Base-by-base conservation (phyloP, 2,888 invertebrate species). In the Phaonia tiefii region DNA sequence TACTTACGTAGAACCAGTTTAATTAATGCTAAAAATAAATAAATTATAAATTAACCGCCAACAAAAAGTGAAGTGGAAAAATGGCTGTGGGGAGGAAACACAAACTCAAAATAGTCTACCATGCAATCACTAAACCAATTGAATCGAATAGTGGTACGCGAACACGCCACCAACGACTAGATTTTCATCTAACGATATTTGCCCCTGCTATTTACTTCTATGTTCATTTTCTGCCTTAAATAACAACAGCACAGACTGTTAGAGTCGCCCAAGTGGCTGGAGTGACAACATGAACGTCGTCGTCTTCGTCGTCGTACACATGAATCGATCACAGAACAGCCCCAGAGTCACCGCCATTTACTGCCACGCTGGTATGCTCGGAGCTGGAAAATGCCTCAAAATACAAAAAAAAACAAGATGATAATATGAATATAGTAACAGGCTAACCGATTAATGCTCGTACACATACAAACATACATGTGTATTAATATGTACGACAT, bases 21-120 rank as follows among this genome's bases (percentile, higher is more conserved):
- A 60, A 60, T 37, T 60, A 63, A n/a, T 13, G 42, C 63, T 63
- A 63, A 63, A 63, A 63, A 63, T 63, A 63, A 63, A 63, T 63
- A 22, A 42, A 39, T 60, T 60, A 63, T 22, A 63, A 22, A 17
- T 39, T 11, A 31, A 56, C 25, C 8, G 39, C 17, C 37, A 39
- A 63, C 39, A 42, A 11, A 20, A 22, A 20, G 22, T 20, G 5
- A 51, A 51, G 4, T 20, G 5, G 8, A 51, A 22, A 17, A 22
- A 22, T 51, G 8, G 20, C 20, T 11, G 17, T 15, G n/a, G 17
- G 22, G 63, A 20, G 63, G 39, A 22, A 63, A 60, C 11, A 51
- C 2, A 39, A 37, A 60, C 60, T 20, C 60, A 17, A 42, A 42
- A 54, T 63, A 20, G 15, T 63, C 42, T 54, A 22, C 39, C 51